Conservation (phyloP, 2,797 vertebrate genomes). For the Novumbra hubbsi region DNA sequence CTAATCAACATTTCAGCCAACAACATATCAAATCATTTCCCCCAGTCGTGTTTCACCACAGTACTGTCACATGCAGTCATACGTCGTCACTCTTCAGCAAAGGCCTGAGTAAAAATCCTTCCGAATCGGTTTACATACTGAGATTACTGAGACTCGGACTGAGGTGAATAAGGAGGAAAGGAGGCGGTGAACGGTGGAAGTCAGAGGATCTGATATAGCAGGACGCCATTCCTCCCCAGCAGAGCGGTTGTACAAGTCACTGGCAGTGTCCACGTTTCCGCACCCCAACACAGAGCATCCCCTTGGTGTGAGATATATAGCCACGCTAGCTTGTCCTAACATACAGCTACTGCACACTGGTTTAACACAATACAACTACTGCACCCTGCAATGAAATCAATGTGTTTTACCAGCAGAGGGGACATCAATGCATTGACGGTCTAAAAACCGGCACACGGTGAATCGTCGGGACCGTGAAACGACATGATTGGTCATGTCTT, state of each 20-base stretch:
- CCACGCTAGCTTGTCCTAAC: slow-evolving; percentile 41
- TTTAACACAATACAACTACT: not conserved
- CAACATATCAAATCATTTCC: too few relatives aligned
- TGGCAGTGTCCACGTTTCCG: slow-evolving; percentile 12
- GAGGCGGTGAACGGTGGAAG: slow-evolving; percentile 22
- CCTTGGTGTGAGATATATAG: slow-evolving; percentile 14
- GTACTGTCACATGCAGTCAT: too few relatives aligned
- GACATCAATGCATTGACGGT: slow-evolving; percentile 50
- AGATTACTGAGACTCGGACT: not conserved
- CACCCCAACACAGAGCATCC: slow-evolving; percentile 22
- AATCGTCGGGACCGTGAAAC: slow-evolving; percentile 19
- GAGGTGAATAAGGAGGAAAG: not conserved
- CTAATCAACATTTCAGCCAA: too few relatives aligned
- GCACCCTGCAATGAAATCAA: slow-evolving; percentile 54
- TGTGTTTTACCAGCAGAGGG: slow-evolving; percentile 52
- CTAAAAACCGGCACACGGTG: slow-evolving; percentile 32
- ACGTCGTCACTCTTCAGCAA: too few relatives aligned
- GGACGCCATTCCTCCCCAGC: slow-evolving; percentile 52
- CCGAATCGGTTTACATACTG: too few relatives aligned
- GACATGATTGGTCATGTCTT: slow-evolving; percentile 2
- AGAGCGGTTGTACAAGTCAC: slow-evolving; percentile 33
- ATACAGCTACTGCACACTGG: slow-evolving; percentile 14
- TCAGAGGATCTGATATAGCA: slow-evolving; percentile 41
- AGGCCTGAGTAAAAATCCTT: too few relatives aligned
- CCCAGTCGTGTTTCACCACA: too few relatives aligned